These are phyloP conservation scores for Thamnaconus septentrionalis DNA, from an alignment of 2,113 vertebrate genomes.

Conservation along the genomic window DNA sequence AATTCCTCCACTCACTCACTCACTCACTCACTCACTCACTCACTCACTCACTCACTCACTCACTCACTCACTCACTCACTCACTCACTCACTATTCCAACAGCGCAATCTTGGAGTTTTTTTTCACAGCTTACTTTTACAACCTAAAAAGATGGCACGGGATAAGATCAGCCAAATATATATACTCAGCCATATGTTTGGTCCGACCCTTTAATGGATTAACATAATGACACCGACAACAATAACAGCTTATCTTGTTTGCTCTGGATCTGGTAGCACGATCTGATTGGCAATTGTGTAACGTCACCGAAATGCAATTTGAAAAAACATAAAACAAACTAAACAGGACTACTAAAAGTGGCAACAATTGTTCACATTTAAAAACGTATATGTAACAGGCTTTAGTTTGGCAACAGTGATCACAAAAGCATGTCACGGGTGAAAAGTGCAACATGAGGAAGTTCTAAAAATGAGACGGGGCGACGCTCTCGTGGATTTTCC, in stretches of 20 bases:
- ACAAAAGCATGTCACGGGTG: too few relatives aligned
- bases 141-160: too few relatives aligned
- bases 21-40: background rate
- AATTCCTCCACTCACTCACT: background rate
- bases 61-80: background rate
- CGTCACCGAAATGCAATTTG: background rate
- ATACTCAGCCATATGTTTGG: constrained; percentile 3
- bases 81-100: background rate
- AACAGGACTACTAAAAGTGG: too few relatives aligned
- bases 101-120: background rate
- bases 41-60: background rate
- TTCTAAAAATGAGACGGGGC: too few relatives aligned
- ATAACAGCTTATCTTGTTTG: constrained; percentile 1
- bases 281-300: background rate
- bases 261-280: background rate
- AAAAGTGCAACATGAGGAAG: too few relatives aligned
- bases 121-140: background rate
- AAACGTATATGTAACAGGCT: too few relatives aligned
- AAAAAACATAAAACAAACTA: background rate
- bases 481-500: too few relatives aligned
- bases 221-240: background rate
- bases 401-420: too few relatives aligned
- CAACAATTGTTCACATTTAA: too few relatives aligned
- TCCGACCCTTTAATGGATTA: background rate
- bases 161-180: constrained; percentile 10